Evolutionary conservation across 2,113 vertebrate species (phyloP), one percentile per base, ranked within the genome.

Genomic region (Lonchura striata): DNA sequence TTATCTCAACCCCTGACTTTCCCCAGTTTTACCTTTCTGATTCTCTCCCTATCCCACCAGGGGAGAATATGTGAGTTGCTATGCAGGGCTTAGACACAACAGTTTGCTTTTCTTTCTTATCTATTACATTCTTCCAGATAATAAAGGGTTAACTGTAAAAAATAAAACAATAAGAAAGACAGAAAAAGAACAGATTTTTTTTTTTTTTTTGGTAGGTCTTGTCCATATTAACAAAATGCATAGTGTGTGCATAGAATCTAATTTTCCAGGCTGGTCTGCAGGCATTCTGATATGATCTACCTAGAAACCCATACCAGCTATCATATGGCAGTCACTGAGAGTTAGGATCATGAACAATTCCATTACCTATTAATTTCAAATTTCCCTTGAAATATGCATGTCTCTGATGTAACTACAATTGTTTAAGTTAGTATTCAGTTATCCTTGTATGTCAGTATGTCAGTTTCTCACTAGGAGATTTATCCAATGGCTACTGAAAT

Each of bases 11-110:
- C 15, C 8, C 23, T 11, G 13, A 16, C 10, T 56, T 69, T 20
- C 3, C 12, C 10, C 12, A 39, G 19, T 52, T 50, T 50, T 57
- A 30, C 4, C 7, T 64, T 50, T 50, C 57, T 9, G 9, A 25
- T 64, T 71, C 7, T 71, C 19, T 71, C 19, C 6, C 11, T 30
- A 2, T 39, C 8, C 4, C 33, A 28, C 10, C 8, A 23, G 15
- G 7, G 5, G 8, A 7, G 42, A 39, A 7, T 31, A 3, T 15
- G 9, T 56, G 20, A 44, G 19, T 35, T 19, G 10, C 28, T 44
- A 10, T 28, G 31, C 17, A 24, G 44, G 21, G 11, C 22, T 64
- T 30, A 57, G 6, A 16, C 13, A 52, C 0, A 0, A 31, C 11
- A 65, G 2, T 44, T 20, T 42, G 3, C 6, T 72, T 72, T 71